These are phyloP conservation scores for Neoaliturus tenellus DNA, from an alignment of 2,888 invertebrate species.

Conservation along the genomic window DNA sequence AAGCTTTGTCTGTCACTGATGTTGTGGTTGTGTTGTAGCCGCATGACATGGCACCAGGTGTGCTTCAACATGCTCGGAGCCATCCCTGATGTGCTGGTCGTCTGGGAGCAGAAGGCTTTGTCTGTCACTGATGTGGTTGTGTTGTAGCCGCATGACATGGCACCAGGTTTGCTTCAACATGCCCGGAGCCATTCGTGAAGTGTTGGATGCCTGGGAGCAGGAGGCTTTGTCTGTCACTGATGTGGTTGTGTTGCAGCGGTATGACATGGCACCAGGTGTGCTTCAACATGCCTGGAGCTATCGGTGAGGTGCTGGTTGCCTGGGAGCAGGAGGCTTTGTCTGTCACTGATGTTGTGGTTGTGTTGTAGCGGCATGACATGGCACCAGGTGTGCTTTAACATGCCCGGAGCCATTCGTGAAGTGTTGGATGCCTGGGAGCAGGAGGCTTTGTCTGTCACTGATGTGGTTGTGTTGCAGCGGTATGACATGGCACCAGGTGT, in stretches of 20 bases:
- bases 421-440: conserved; percentile 94
- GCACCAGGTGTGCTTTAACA: conserved; percentile 92
- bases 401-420: conserved; percentile 92
- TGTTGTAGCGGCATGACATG: conserved; percentile 78
- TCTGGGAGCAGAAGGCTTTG: conserved; percentile 95
- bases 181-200: conserved; percentile 91
- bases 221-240: conserved; percentile 89
- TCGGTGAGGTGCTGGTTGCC: conserved; percentile 89
- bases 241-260: conserved; percentile 72
- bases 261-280: conserved; percentile 93
- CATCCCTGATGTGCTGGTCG: conserved; percentile 88
- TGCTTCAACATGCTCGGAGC: conserved; percentile 92
- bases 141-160: conserved; percentile 82
- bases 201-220: conserved; percentile 93
- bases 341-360: conserved; percentile 88
- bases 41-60: conserved; percentile 90
- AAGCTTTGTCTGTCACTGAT: conserved; percentile 87
- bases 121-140: conserved; percentile 81
- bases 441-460: conserved; percentile 87
- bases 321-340: conserved; percentile 95
- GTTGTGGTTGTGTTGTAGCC: conserved; percentile 72
- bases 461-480: conserved; percentile 72
- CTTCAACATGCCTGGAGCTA: conserved; percentile 90
- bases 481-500: conserved; percentile 91
- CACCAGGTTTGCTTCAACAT: conserved; percentile 93